These are phyloP conservation scores for Thecocarcelia acutangulata DNA, from an alignment of 2,888 invertebrate species.

Conservation along the genomic window DNA sequence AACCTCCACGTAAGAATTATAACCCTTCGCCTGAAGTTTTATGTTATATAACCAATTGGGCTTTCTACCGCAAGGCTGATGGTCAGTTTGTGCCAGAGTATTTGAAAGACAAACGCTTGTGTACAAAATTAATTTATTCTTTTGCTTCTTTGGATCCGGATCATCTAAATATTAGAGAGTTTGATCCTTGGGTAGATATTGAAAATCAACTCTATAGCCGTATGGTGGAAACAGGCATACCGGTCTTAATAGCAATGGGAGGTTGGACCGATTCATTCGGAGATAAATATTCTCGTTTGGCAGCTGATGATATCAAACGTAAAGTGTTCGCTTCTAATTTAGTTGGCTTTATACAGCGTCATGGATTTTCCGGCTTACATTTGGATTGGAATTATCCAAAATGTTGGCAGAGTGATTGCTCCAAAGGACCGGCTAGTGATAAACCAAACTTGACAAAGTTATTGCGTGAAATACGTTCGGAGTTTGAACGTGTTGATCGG, in stretches of 20 bases:
- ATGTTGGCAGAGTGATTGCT: conserved; percentile 95
- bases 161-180: conserved; percentile 88
- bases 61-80: conserved; percentile 90
- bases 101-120: conserved; percentile 87
- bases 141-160: conserved; percentile 93
- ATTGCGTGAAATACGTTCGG: conserved; percentile 83
- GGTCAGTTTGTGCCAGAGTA: conserved; percentile 94
- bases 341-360: conserved; percentile 86
- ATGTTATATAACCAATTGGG: conserved; percentile 95
- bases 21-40: conserved; percentile 84
- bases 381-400: conserved; percentile 97
- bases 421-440: conserved; percentile 89
- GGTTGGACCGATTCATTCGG: conserved; percentile 97
- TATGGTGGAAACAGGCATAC: conserved; percentile 86
- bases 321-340: conserved; percentile 87
- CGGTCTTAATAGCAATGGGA: conserved; percentile 91
- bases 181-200: conserved; percentile 93
- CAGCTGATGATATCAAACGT: conserved; percentile 85
- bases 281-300: conserved; percentile 91
- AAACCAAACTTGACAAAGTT: conserved; percentile 89
- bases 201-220: conserved; percentile 92
- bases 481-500: conserved; percentile 76
- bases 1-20: conserved; percentile 73
- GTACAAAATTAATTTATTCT: conserved; percentile 94
- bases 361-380: conserved; percentile 93